Base-by-base conservation (phyloP, 2,113 vertebrate species). In the Misgurnus mizolepis region DNA sequence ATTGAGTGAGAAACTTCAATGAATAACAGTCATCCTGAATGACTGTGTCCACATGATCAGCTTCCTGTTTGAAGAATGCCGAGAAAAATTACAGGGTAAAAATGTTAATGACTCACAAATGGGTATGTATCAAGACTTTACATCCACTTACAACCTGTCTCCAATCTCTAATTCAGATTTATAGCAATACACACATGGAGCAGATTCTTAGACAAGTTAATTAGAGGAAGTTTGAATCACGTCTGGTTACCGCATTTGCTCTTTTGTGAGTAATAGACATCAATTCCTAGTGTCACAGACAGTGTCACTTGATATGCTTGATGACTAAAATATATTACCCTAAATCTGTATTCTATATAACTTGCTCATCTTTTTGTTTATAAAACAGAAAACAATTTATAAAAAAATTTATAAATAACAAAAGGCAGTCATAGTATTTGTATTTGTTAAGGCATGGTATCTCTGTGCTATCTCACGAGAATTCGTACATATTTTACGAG, bases 151-250 rank as follows among this genome's bases (percentile, higher is more conserved):
- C 83, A 88, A 89, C 83, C 70, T 83, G 71, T 85, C 83, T 78
- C 86, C 66, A 4, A 82, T 64, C 76, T 87, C 85, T 88, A 86
- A 84, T 87, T 88, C 88, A 91, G 86, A 91, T 90, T 90, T 91
- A 85, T 91, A 88, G 89, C 87, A 92, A 89, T 87, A 87, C 86
- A 86, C 89, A 87, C 85, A 88, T 87, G 87, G 83, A 85, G 87
- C 83, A 80, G 86, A 93, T 92, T 93, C 90, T 90, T 89, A 92
- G 90, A 92, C 91, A 67, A 87, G 89, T 88, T 89, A 93, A 93
- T 92, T 91, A 92, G 86, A 91, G 88, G 84, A 89, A 88, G 82
- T 76, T 75, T 49, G 87, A 89, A 88, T 85, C 81, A 88, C 90
- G 91, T 89, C 87, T 91, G 88, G 89, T 89, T 88, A 88, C 88